Evolutionary conservation across 2,888 invertebrate species (phyloP).

Genomic region (Drosophila tanythrix): DNA sequence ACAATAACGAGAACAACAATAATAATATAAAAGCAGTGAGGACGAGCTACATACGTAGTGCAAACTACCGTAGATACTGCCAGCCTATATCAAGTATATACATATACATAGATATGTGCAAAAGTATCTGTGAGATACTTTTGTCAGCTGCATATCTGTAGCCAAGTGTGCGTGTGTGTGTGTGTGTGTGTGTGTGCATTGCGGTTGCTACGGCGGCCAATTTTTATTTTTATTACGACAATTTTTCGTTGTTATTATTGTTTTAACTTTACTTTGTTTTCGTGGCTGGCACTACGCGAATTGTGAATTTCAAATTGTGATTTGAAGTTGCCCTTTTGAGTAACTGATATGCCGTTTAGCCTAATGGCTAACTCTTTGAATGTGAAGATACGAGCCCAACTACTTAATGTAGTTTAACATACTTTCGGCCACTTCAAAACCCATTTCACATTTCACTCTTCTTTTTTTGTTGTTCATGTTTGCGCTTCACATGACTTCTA

Average conservation of each 20-base stretch:
- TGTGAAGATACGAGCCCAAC: conserved; percentile 19
- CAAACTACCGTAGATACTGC: conserved; percentile 67
- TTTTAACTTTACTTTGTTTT: conserved; percentile 27
- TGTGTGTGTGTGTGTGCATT: conserved; percentile 46
- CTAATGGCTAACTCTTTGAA: conserved; percentile 36
- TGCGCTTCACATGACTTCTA: conserved; percentile 72
- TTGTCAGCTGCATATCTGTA: conserved; percentile 56
- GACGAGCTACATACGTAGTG: conserved; percentile 52
- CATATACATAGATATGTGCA: not conserved
- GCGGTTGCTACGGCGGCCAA: conserved; percentile 68
- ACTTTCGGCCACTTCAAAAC: conserved; percentile 63
- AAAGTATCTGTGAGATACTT: conserved; percentile 75
- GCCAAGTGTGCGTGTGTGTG: conserved; percentile 12
- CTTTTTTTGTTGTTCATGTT: conserved; percentile 39
- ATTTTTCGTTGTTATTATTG: conserved; percentile 62
- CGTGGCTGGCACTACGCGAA: conserved; percentile 28
- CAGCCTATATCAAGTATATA: conserved; percentile 29
- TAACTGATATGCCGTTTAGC: conserved; percentile 41
- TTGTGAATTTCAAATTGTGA: conserved; percentile 23
- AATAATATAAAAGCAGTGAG: conserved; percentile 47
- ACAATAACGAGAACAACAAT: conserved; percentile 6
- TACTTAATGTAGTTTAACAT: conserved; percentile 7
- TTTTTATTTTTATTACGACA: conserved; percentile 71
- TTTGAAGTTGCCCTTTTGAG: conserved; percentile 32
- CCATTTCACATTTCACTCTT: conserved; percentile 39